A percentile compares a stretch with the other conserved stretches of the same genome.
Evolutionary conservation across 2,797 vertebrate genomes (phyloP).

Genomic region (Arrhamphus sclerolepis): DNA sequence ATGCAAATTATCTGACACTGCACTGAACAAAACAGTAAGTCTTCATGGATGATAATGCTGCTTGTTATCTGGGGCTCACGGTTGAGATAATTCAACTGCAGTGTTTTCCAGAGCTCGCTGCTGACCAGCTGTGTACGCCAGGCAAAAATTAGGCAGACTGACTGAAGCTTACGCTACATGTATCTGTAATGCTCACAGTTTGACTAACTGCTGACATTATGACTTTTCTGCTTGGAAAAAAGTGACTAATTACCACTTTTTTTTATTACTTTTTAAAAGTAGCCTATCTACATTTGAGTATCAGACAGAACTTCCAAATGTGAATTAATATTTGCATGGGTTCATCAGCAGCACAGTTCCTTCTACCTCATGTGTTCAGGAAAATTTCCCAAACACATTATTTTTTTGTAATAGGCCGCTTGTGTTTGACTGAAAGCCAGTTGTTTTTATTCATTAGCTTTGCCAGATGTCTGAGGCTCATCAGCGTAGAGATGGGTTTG

Average conservation of each 20-base stretch:
- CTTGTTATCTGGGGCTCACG: constrained; percentile 43
- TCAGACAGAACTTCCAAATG: constrained; percentile 12
- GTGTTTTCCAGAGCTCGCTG: constrained; percentile 35
- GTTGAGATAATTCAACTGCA: constrained; percentile 42
- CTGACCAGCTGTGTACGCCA: constrained; percentile 23
- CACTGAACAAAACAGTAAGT: constrained; percentile 68
- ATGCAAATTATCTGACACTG: constrained; percentile 41
- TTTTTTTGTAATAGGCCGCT: not conserved
- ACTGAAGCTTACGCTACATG: constrained; percentile 15
- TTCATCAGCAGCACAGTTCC: no score
- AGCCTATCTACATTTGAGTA: constrained; percentile 2
- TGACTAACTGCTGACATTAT: not conserved
- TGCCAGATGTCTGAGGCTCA: not conserved
- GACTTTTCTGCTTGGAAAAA: not conserved
- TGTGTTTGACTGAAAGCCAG: not conserved
- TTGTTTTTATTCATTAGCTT: constrained; percentile 6
- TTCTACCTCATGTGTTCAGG: not conserved
- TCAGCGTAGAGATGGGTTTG: not conserved
- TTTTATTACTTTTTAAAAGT: not conserved
- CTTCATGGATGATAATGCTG: constrained; percentile 37
- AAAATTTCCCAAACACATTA: not conserved
- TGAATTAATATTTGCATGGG: no score
- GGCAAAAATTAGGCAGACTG: constrained; percentile 42
- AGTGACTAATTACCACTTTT: no score
- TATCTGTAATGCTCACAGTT: not conserved